phyloP scores from a whole-genome alignment of 2,888 invertebrate species.

The Andrena chrysosceles region DNA sequence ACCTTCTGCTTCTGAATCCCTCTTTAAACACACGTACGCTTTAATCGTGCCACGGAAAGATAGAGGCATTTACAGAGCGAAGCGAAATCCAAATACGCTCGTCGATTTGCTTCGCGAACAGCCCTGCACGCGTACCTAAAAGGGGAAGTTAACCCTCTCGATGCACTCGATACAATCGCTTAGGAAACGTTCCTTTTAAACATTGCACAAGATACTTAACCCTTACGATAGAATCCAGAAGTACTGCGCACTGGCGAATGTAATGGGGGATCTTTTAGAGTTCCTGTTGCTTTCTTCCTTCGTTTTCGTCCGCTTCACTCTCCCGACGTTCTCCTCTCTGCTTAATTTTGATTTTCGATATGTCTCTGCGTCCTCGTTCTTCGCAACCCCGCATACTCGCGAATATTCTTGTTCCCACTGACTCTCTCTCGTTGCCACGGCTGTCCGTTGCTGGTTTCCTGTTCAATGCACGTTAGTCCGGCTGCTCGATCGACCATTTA shows the following conservation, averaged over 20 bases:
- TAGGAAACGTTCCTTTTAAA: conserved; percentile 75
- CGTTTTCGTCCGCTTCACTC: neutral
- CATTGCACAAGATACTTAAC: conserved; percentile 77
- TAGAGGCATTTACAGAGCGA: conserved; percentile 51
- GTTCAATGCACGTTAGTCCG: conserved; percentile 72
- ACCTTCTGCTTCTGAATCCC: neutral
- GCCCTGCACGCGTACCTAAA: neutral
- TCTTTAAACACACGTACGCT: conserved; percentile 16
- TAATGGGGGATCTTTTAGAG: conserved; percentile 38
- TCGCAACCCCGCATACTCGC: conserved; percentile 32
- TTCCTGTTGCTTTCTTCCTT: neutral
- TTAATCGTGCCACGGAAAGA: conserved; percentile 35
- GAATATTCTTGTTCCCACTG: conserved; percentile 58
- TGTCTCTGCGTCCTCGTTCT: conserved; percentile 63
- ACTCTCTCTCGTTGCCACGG: conserved; percentile 18
- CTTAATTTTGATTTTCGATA: conserved; percentile 64
- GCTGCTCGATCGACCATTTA: conserved; percentile 55
- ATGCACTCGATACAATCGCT: conserved; percentile 63
- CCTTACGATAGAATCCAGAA: conserved; percentile 73
- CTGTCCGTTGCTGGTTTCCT: conserved; percentile 10
- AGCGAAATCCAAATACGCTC: conserved; percentile 44
- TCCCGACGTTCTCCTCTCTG: neutral
- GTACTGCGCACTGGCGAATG: conserved; percentile 70
- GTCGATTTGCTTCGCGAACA: conserved; percentile 1
- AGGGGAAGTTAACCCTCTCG: neutral